Evolutionary conservation across 2,888 invertebrate species (phyloP), one percentile per base, ranked within the genome.

Genomic region (Perdita meconis): DNA sequence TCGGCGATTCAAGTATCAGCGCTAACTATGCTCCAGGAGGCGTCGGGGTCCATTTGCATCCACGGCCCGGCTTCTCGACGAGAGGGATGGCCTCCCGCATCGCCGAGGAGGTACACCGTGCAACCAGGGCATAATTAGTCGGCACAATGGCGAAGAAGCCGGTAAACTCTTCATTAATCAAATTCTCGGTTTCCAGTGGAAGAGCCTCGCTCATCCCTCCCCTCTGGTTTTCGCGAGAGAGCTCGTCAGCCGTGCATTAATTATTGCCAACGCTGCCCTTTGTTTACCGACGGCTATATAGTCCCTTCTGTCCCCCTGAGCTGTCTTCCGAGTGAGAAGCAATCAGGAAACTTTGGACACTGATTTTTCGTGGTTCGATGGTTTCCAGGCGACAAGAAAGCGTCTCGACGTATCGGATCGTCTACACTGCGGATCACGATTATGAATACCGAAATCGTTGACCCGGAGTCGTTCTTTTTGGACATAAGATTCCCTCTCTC

Each of bases 91-190:
- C 65, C 51, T 38, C 51, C 66, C 55, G 66, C 67, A 61, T 34
- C 50, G 36, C 42, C 53, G 42, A 61, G 61, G 40, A 22, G 55
- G 64, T 56, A 60, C 55, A 38, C 67, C 72, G 57, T 24, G 79
- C 73, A 68, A 55, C 77, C 81, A 61, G 77, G 67, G 73, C 73
- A 81, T 87, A 85, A 88, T 88, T 87, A 85, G 83, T 79, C 81
- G 71, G 80, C 78, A 88, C 84, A 87, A 86, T 84, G 80, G 87
- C 79, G 78, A 79, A 80, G 82, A 78, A 83, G 81, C 82, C 78
- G 61, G 82, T 87, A 87, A 87, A 87, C 85, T 86, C 76, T 80
- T 87, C 87, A 84, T 88, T 87, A 89, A 88, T 88, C 88, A 87
- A 87, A 88, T 83, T 72, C 80, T 84, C 78, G 61, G 81, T 73